Percentiles rank a stretch among this genome's conserved stretches.
Evolutionary conservation across 2,888 invertebrate genomes (phyloP).

Genomic region (Melanchra persicariae): DNA sequence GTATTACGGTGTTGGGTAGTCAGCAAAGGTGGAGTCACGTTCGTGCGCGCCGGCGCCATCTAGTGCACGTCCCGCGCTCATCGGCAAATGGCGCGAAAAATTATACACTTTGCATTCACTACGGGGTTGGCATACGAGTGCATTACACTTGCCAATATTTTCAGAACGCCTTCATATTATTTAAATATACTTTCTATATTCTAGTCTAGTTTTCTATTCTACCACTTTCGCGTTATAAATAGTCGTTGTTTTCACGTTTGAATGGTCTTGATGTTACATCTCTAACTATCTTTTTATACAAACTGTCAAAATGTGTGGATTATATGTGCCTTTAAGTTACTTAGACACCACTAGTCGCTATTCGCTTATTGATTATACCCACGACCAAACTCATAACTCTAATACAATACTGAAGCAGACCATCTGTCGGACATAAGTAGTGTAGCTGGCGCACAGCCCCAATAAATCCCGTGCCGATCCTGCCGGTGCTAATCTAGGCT

Average conservation of each 20-base stretch:
- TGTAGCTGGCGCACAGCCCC: slow-evolving; percentile 42
- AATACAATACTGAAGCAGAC: slow-evolving; percentile 27
- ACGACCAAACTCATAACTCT: slow-evolving; percentile 14
- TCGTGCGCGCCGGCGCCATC: slow-evolving; percentile 74
- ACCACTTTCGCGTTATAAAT: slow-evolving; percentile 21
- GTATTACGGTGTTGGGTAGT: slow-evolving; percentile 43
- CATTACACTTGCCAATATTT: slow-evolving; percentile 65
- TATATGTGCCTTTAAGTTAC: slow-evolving; percentile 3
- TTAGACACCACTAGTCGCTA: not conserved
- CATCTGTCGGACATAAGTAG: slow-evolving; percentile 28
- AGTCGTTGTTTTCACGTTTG: slow-evolving; percentile 6
- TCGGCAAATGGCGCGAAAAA: slow-evolving; percentile 85
- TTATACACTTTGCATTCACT: slow-evolving; percentile 78
- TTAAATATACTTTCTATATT: slow-evolving; percentile 45
- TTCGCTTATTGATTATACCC: not conserved
- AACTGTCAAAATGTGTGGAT: slow-evolving; percentile 26
- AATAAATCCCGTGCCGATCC: slow-evolving; percentile 60
- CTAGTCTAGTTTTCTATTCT: slow-evolving; percentile 41
- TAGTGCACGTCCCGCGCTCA: slow-evolving; percentile 71
- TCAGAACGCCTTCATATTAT: slow-evolving; percentile 41
- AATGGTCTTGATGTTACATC: slow-evolving; percentile 2
- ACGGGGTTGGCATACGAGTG: slow-evolving; percentile 56
- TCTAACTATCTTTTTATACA: slow-evolving; percentile 30
- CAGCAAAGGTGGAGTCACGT: slow-evolving; percentile 72
- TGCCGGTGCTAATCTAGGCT: slow-evolving; percentile 62